phyloP scores from a whole-genome alignment of 2,888 invertebrate genomes.

The Stenurella melanura region DNA sequence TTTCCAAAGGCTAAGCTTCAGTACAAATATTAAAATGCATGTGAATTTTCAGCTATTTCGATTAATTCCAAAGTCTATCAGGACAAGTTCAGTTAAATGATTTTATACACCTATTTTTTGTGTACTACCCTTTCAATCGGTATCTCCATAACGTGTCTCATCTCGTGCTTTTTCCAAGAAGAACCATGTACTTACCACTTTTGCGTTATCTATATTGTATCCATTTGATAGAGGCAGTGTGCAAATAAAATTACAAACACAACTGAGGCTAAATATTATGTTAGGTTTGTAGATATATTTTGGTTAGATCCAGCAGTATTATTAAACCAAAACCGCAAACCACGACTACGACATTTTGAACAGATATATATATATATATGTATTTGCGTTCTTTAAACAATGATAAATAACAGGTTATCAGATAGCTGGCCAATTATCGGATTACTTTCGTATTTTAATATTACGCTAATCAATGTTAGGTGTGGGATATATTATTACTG shows the following conservation, averaged over 20 bases:
- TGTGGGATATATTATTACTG: too few relatives aligned
- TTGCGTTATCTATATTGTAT: neutral
- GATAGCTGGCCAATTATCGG: too few relatives aligned
- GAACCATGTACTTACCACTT: neutral
- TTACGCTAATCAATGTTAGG: too few relatives aligned
- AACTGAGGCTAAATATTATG: neutral
- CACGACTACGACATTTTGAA: neutral
- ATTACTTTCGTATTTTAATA: too few relatives aligned
- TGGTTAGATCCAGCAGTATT: neutral
- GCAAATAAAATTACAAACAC: neutral
- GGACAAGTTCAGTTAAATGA: too few relatives aligned
- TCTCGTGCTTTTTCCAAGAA: neutral
- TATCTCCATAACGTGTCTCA: neutral
- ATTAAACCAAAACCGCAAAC: neutral
- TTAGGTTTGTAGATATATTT: neutral
- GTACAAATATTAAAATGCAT: too few relatives aligned
- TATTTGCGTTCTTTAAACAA: neutral
- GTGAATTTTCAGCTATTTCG: too few relatives aligned
- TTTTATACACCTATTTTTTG: neutral
- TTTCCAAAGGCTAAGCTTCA: too few relatives aligned
- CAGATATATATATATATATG: neutral
- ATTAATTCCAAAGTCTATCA: too few relatives aligned
- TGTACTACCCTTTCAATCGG: neutral
- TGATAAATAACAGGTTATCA: too few relatives aligned
- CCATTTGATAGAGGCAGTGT: neutral